phyloP scores from a whole-genome alignment of 1,140 invertebrate species.

The Drosophila willistoni region DNA sequence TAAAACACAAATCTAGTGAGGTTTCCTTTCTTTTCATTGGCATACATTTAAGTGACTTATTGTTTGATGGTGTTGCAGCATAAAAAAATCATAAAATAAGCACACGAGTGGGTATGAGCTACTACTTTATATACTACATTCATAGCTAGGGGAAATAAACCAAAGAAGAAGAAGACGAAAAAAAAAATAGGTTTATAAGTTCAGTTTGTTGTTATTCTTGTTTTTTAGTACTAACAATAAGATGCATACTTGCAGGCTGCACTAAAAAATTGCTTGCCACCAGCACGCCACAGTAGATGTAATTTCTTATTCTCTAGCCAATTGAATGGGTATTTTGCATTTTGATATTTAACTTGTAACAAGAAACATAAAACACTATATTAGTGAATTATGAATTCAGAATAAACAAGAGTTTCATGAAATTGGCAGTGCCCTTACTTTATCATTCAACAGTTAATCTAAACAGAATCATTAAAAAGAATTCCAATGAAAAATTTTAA shows the following conservation, averaged over 20 bases:
- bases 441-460: too few relatives aligned
- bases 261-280: conserved; percentile 48
- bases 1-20: too few relatives aligned
- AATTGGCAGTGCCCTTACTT: too few relatives aligned
- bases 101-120: too few relatives aligned
- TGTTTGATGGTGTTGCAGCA: not conserved
- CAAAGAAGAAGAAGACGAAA: not conserved
- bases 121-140: not conserved
- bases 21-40: too few relatives aligned
- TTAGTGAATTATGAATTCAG: too few relatives aligned
- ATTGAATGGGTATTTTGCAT: not conserved
- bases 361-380: too few relatives aligned
- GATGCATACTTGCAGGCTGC: conserved; percentile 41
- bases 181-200: conserved; percentile 1
- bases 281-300: conserved; percentile 3
- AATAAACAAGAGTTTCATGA: too few relatives aligned
- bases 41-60: not conserved
- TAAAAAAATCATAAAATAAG: not conserved
- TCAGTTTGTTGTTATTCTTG: not conserved
- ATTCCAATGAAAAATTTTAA: too few relatives aligned
- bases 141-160: not conserved
- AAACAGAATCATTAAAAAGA: too few relatives aligned
- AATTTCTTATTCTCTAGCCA: not conserved
- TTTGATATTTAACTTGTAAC: not conserved
- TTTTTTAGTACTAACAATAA: conserved; percentile 20